phyloP scores from a whole-genome alignment of 2,888 invertebrate species.

The Seira musarum region DNA sequence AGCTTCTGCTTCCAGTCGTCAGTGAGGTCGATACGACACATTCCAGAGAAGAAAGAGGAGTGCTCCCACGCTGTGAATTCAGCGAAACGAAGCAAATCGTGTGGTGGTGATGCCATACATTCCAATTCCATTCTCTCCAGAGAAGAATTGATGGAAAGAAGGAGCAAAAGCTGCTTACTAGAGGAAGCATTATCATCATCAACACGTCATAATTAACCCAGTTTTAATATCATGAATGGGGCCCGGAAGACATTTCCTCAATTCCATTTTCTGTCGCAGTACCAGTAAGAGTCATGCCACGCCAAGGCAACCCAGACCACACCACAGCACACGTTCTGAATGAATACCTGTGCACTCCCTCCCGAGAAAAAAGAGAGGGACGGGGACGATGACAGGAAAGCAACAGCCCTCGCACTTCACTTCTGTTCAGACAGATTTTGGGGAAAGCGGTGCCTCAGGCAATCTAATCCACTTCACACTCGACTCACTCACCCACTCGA shows the following conservation, averaged over 20 bases:
- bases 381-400: no score
- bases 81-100: background rate
- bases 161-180: conserved; percentile 7
- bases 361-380: no score
- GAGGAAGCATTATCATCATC: conserved; percentile 13
- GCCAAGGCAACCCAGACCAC: background rate
- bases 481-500: no score
- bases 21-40: no score
- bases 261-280: background rate
- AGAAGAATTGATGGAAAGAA: no score
- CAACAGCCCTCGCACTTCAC: background rate
- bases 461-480: conserved; percentile 7
- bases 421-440: background rate
- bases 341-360: background rate
- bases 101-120: background rate
- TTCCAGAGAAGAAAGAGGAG: no score
- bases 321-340: background rate
- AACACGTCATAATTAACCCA: conserved; percentile 17
- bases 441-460: background rate
- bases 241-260: conserved; percentile 11
- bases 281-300: background rate
- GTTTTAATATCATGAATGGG: conserved; percentile 14
- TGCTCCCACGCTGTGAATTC: background rate
- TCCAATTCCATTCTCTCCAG: conserved; percentile 3
- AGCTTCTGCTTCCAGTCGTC: no score